A percentile compares a stretch with the other conserved stretches of the same genome.
Evolutionary conservation across 37 sponge, comb jelly and placozoan genomes (phyloP).

Genomic region (Lycopodina hypogea): DNA sequence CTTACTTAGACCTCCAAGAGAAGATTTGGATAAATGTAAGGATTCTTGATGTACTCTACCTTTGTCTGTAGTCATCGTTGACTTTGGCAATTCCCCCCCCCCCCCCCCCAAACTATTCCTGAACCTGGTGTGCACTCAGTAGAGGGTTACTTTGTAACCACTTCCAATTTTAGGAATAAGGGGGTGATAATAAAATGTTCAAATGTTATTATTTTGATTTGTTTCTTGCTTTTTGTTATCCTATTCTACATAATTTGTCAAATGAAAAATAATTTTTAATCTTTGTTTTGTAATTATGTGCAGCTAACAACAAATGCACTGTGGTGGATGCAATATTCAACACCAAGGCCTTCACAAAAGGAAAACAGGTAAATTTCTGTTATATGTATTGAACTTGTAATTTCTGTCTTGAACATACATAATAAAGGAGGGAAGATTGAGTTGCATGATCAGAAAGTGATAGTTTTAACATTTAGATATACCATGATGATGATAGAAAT

Average conservation of each 20-base stretch:
- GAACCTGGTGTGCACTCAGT: no score
- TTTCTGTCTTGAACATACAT: neutral
- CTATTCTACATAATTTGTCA: no score
- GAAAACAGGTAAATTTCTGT: conserved; percentile 19
- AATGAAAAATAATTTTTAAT: no score
- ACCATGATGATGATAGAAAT: no score
- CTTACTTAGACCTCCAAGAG: conserved; percentile 61
- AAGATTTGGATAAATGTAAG: conserved; percentile 76
- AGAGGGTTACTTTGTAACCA: no score
- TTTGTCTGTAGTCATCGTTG: neutral
- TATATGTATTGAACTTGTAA: neutral
- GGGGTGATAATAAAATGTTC: neutral
- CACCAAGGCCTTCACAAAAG: conserved; percentile 57
- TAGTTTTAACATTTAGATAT: no score
- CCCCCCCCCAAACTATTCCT: neutral
- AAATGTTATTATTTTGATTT: neutral
- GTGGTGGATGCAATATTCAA: conserved; percentile 76
- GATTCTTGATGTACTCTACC: no score
- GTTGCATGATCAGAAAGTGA: no score
- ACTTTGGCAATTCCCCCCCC: neutral
- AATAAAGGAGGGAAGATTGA: no score
- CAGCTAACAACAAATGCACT: conserved; percentile 58
- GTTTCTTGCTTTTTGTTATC: neutral
- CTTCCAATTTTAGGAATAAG: no score
- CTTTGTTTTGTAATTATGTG: no score